Conservation (phyloP, 2,113 vertebrate genomes). For the Nicator chloris region DNA sequence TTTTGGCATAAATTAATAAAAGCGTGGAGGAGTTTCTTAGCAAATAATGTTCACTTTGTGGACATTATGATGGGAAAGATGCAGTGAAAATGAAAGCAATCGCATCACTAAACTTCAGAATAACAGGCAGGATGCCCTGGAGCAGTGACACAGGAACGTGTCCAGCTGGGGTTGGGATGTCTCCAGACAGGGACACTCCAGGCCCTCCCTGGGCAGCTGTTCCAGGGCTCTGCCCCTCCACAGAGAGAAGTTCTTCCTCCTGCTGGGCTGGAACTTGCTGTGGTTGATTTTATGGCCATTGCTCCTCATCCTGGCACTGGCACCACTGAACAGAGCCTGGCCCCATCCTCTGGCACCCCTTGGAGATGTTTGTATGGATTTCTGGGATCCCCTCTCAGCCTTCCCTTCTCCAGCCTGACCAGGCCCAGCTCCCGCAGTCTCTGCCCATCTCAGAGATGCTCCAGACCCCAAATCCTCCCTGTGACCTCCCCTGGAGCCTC, state of each 20-base stretch:
- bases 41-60: neutral
- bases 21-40: neutral
- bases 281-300: accelerated
- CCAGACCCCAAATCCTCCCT: neutral
- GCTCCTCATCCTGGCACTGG: neutral
- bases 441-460: neutral
- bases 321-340: neutral
- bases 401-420: neutral
- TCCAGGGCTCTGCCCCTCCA: neutral
- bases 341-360: neutral
- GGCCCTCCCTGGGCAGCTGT: neutral
- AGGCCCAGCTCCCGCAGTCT: neutral
- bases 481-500: neutral
- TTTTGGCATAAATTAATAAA: neutral
- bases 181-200: neutral
- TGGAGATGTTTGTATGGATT: neutral
- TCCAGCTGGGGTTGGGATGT: neutral
- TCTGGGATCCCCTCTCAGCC: neutral
- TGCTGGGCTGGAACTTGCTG: neutral
- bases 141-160: neutral
- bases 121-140: neutral
- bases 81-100: neutral
- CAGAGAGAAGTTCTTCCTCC: neutral
- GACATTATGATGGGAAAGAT: neutral
- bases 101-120: neutral